Conservation (phyloP, 2,797 vertebrate genomes). For the Argya squamiceps region DNA sequence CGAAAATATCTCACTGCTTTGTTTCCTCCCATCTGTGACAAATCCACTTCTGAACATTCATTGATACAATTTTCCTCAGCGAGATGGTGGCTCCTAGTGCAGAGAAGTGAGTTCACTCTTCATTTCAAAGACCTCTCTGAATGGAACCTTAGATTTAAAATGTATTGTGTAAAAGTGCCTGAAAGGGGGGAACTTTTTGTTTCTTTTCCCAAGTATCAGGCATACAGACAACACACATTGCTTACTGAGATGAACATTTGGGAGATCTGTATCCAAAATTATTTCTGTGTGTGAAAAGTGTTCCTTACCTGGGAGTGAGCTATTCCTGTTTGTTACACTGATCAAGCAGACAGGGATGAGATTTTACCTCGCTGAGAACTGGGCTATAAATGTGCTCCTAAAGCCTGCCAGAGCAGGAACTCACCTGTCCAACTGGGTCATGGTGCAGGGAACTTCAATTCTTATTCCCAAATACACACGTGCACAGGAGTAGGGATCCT, state of each 20-base stretch:
- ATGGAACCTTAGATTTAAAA: background rate
- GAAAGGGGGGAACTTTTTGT: background rate
- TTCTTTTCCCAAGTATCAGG: background rate
- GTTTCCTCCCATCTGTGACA: background rate
- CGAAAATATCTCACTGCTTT: background rate
- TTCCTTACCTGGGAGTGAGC: background rate
- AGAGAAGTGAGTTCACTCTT: background rate
- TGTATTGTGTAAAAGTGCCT: background rate
- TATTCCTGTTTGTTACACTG: background rate
- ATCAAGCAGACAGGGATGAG: background rate
- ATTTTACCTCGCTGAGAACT: background rate
- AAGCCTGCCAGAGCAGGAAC: background rate
- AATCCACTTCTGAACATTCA: background rate
- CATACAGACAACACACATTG: background rate
- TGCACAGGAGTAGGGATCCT: background rate
- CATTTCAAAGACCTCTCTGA: background rate
- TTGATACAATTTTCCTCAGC: fast-evolving
- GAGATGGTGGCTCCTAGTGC: background rate
- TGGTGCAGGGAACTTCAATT: background rate
- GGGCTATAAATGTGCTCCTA: background rate
- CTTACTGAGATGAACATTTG: background rate
- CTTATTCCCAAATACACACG: background rate
- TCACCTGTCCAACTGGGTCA: background rate
- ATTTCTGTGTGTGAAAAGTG: background rate
- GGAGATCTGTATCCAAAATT: background rate